Percentiles rank a stretch among this genome's conserved stretches.
Conservation (phyloP, 64 coral and sea anemone species). For the Stichodactyla mertensii region DNA sequence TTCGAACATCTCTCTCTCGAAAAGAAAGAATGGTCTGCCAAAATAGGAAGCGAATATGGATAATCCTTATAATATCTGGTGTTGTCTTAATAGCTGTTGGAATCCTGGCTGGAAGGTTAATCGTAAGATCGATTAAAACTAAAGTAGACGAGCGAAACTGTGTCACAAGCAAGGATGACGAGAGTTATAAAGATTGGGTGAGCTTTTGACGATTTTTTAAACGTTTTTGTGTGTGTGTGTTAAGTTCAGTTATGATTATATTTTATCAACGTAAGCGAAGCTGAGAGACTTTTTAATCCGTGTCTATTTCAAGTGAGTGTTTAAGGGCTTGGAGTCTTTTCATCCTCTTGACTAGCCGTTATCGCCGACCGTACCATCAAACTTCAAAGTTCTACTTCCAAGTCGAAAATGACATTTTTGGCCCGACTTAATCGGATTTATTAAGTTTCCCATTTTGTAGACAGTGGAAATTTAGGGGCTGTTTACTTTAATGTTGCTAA, state of each 20-base stretch:
- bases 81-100: conserved; percentile 25
- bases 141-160: conserved; percentile 9
- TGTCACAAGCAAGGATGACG: conserved; percentile 32
- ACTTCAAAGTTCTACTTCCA: no score
- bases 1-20: background rate
- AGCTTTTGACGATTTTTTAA: background rate
- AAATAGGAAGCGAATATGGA: conserved; percentile 6
- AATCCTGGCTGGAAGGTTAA: conserved; percentile 8
- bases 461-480: no score
- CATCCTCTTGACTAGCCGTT: no score
- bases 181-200: conserved; percentile 38
- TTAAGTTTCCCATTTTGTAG: no score
- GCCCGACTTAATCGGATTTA: no score
- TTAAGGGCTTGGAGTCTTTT: no score
- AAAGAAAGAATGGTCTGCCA: background rate
- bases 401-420: no score
- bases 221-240: background rate
- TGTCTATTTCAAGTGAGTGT: no score
- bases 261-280: background rate
- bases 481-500: no score
- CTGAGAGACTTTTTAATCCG: no score
- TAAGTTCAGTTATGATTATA: background rate
- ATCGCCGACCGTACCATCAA: no score
- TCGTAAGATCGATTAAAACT: background rate
- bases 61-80: conserved; percentile 1